These are phyloP conservation scores for Halocynthia aurantium DNA, from an alignment of 23 tunicate species.

Conservation along the genomic window DNA sequence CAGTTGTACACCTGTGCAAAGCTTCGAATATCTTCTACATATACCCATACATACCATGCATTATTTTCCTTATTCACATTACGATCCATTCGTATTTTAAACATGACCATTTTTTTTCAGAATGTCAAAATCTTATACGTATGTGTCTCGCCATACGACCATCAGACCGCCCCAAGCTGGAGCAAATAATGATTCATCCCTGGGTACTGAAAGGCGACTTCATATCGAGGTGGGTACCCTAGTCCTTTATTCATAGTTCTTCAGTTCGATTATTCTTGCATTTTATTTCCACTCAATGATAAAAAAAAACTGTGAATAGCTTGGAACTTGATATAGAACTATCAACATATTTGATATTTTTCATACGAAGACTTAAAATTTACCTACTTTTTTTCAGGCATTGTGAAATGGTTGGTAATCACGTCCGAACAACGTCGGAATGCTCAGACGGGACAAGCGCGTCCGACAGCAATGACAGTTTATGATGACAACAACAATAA, in stretches of 20 bases:
- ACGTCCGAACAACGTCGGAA: constrained; percentile 80
- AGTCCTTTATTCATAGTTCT: neutral
- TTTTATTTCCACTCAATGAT: no score
- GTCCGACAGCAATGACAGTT: constrained; percentile 71
- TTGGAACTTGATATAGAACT: no score
- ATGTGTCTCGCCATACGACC: constrained; percentile 62
- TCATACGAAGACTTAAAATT: no score
- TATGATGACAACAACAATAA: constrained; percentile 11
- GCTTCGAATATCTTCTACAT: no score
- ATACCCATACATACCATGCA: no score
- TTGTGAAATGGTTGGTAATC: constrained; percentile 70
- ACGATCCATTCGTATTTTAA: no score
- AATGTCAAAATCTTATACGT: constrained; percentile 71
- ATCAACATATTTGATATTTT: no score
- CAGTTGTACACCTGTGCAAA: no score
- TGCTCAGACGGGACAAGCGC: constrained; percentile 82
- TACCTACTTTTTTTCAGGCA: constrained; percentile 43
- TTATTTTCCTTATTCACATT: no score
- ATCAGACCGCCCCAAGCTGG: constrained; percentile 75
- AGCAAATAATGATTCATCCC: constrained; percentile 87
- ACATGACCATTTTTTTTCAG: constrained; percentile 17
- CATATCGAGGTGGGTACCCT: constrained; percentile 64
- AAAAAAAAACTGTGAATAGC: no score
- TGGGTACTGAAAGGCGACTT: constrained; percentile 90
- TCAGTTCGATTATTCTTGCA: no score